Evolutionary conservation across 2,888 invertebrate species (phyloP).

Genomic region (Plebejus melissa): DNA sequence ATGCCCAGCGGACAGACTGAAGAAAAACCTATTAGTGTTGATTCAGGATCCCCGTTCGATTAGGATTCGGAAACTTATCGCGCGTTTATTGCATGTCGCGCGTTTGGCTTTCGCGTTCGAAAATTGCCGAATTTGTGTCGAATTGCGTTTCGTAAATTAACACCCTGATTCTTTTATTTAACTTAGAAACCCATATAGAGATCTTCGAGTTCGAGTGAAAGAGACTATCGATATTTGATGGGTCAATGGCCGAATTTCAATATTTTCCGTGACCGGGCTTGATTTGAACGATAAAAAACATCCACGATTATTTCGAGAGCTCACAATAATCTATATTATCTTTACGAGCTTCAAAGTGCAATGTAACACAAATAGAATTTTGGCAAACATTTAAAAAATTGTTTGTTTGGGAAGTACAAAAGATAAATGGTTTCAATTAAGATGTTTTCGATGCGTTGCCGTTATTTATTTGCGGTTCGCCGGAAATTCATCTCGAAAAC

Average conservation of each 20-base stretch:
- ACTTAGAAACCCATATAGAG: no score
- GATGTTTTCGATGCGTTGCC: neutral
- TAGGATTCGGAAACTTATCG: neutral
- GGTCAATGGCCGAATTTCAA: neutral
- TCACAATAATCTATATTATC: neutral
- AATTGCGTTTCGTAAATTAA: neutral
- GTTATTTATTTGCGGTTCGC: conserved; percentile 1
- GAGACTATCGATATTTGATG: neutral
- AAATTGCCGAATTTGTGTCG: neutral
- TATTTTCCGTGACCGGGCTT: neutral
- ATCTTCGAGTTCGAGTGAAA: no score
- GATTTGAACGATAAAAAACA: neutral
- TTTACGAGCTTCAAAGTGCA: neutral
- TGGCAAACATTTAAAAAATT: neutral
- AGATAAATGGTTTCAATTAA: conserved; percentile 17
- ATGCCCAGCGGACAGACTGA: neutral
- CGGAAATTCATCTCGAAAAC: neutral
- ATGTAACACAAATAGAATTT: neutral
- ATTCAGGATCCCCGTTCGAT: neutral
- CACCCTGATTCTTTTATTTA: no score
- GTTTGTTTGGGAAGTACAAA: neutral
- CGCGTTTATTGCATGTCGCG: neutral
- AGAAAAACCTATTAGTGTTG: neutral
- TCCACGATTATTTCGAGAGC: neutral
- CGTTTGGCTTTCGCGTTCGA: neutral